Evolutionary conservation across 2,113 vertebrate genomes (phyloP), one percentile per base, ranked within the genome.

Genomic region (Syngnathus scovelli): DNA sequence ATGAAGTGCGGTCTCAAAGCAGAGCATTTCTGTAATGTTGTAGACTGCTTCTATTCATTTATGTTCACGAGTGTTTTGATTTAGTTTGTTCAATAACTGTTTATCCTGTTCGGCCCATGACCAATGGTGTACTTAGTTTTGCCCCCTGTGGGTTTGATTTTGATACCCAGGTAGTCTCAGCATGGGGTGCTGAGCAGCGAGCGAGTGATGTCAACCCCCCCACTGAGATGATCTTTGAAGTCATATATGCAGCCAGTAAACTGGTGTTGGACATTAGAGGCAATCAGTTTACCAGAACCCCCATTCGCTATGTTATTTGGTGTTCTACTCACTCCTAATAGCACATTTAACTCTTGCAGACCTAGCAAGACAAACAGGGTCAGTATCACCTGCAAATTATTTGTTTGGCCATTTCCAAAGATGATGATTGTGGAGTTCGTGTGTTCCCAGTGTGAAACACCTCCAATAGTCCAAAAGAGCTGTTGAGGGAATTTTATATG

Each of bases 221-320:
- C 72, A 44, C 18, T 67, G 66, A 71, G 68, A 46, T 41, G 8
- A 56, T 36, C 74, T 86, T 88, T 88, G 82, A 88, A 88, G 83
- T 80, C 46, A 56, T 16, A 6, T 9, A 66, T 44, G 18, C 59
- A 61, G 67, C 59, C 68, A 60, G 67, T 0, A 18, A 55, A 33
- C 19, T 59, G 61, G 64, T 71, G 61, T 10, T 61, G 68, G 68
- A 72, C 68, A 56, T 61, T 58, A 65, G 63, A 23, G 39, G 60
- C 58, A 59, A 61, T 60, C 1, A 2, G 1, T 43, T 43, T 12
- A 48, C 64, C 56, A 1, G 21, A 44, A 48, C 59, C 66, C 46
- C 6, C 6, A 13, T n/a, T 19, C 39, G 41, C 67, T 68, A 39
- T 67, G 67, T 66, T 67, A 36, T 64, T 54, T 65, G 48, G 61